Percentiles rank a stretch among this genome's conserved stretches.
Evolutionary conservation across 2,797 vertebrate genomes (phyloP).

Genomic region (Smutsia temminckii): DNA sequence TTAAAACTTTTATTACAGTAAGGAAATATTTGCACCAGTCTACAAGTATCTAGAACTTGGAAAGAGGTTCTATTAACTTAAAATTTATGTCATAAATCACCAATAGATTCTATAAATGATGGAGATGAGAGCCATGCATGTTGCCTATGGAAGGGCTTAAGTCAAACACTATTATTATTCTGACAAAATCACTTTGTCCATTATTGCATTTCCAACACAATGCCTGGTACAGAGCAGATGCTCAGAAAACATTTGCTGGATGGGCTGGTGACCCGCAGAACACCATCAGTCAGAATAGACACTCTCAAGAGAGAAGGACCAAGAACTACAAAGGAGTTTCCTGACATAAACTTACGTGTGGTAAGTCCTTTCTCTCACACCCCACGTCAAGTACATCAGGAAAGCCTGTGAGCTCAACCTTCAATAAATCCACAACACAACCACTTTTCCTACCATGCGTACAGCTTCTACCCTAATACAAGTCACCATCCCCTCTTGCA

Average conservation of each 20-base stretch:
- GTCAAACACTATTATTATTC: background rate
- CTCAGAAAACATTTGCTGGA: background rate
- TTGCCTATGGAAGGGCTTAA: background rate
- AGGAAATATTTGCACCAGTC: background rate
- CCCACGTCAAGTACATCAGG: background rate
- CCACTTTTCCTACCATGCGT: background rate
- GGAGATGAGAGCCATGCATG: background rate
- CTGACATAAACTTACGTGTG: background rate
- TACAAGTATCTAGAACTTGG: background rate
- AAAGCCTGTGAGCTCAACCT: background rate
- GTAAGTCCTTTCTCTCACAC: background rate
- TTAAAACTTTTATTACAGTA: background rate
- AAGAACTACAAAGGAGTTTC: background rate
- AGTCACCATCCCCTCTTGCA: background rate
- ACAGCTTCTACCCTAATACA: background rate
- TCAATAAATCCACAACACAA: background rate
- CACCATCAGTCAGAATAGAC: background rate
- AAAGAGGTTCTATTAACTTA: background rate
- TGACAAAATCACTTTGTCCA: background rate
- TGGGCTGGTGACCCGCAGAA: background rate
- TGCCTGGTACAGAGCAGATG: background rate
- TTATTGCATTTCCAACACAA: background rate
- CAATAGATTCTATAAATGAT: background rate
- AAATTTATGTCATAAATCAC: slow-evolving; percentile 6
- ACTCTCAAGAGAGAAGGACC: background rate